These are phyloP conservation scores for Eilema caniola DNA, from an alignment of 2,888 invertebrate genomes.

Conservation along the genomic window DNA sequence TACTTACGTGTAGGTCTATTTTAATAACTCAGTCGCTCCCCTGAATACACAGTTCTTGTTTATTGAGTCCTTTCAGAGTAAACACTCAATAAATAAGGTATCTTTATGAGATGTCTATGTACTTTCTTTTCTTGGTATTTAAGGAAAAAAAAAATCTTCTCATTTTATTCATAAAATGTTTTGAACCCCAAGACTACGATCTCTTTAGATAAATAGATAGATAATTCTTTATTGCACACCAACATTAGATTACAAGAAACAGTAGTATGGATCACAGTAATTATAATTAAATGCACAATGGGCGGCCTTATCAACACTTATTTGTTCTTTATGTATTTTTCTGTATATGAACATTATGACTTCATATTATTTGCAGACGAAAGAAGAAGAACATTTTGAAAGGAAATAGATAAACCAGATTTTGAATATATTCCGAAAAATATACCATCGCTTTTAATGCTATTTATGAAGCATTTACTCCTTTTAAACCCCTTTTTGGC, in stretches of 20 bases:
- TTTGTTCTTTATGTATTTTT: no score
- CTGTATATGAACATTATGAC: no score
- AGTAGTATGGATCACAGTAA: no score
- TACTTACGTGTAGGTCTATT: not conserved
- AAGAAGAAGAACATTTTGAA: no score
- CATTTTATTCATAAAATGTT: not conserved
- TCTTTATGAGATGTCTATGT: not conserved
- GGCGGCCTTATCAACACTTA: no score
- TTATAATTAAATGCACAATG: no score
- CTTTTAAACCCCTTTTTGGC: not conserved
- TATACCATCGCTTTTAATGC: not conserved
- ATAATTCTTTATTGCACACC: no score
- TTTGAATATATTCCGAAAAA: not conserved
- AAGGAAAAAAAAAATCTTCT: not conserved
- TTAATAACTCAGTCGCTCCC: not conserved
- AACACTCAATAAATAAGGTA: not conserved
- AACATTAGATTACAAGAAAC: no score
- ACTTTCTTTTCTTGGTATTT: not conserved
- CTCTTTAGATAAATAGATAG: no score
- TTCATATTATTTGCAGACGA: no score
- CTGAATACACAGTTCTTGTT: constrained; percentile 2
- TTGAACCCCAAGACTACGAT: not conserved
- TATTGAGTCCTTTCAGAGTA: not conserved
- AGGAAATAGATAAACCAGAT: not conserved
- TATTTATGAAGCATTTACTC: not conserved